Conservation (phyloP, 2,888 invertebrate genomes). For the Trichogramma evanescens region DNA sequence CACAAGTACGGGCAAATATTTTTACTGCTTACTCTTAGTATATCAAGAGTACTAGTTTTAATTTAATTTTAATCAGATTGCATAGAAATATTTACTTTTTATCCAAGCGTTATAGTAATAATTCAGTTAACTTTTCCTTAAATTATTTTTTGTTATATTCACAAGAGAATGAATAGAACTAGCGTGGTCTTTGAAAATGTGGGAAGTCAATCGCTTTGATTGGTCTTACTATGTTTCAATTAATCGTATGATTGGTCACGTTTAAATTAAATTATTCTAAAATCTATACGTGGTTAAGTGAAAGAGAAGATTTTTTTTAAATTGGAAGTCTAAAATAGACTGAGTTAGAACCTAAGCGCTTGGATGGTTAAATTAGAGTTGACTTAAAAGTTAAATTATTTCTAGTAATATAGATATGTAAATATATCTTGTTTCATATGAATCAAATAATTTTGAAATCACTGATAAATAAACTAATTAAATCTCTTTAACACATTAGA, state of each 20-base stretch:
- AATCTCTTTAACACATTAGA: too few species aligned
- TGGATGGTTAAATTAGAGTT: neutral
- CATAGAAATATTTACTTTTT: neutral
- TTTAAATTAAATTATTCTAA: too few species aligned
- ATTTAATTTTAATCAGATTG: constrained; percentile 5
- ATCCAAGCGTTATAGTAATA: constrained; percentile 14
- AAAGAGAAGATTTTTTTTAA: too few species aligned
- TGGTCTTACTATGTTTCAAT: too few species aligned
- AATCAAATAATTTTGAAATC: neutral
- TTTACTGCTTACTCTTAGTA: too few species aligned
- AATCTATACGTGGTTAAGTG: too few species aligned
- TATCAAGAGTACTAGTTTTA: too few species aligned
- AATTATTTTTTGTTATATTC: neutral
- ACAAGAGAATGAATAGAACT: too few species aligned
- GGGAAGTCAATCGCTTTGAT: too few species aligned
- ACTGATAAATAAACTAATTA: neutral
- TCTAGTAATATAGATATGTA: neutral
- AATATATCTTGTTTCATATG: neutral
- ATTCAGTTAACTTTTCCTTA: neutral
- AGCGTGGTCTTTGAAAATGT: too few species aligned
- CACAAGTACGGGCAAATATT: too few species aligned
- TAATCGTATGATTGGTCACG: too few species aligned
- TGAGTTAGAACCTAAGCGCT: neutral
- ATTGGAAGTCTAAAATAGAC: neutral
- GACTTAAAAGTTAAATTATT: neutral